Evolutionary conservation across 2,888 invertebrate species (phyloP).

Genomic region (Cryptus armator): DNA sequence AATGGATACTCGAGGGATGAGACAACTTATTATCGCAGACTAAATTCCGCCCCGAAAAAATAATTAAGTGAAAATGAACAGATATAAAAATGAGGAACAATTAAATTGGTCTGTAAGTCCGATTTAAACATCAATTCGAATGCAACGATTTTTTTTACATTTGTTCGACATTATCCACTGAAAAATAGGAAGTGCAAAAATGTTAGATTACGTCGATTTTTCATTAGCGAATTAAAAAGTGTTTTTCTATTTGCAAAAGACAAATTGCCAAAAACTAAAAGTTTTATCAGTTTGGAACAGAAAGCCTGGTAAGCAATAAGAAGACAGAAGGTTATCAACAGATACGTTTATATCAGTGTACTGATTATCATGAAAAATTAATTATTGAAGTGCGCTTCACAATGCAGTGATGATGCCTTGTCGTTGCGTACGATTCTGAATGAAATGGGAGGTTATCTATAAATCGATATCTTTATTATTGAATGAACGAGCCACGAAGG

Average conservation of each 20-base stretch:
- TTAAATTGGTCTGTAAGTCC: background rate
- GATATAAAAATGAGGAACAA: background rate
- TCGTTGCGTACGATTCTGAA: slow-evolving; percentile 35
- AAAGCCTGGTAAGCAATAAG: background rate
- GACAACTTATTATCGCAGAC: background rate
- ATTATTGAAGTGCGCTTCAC: background rate
- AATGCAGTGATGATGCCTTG: background rate
- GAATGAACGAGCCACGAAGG: slow-evolving; percentile 44
- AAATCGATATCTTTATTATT: slow-evolving; percentile 61
- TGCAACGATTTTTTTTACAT: too few species aligned
- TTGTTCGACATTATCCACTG: too few species aligned
- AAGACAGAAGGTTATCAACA: background rate
- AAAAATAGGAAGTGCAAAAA: too few species aligned
- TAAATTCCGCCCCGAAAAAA: background rate
- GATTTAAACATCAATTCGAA: background rate
- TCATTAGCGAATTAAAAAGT: too few species aligned
- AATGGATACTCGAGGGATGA: background rate
- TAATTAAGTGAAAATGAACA: background rate
- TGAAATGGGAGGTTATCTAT: slow-evolving; percentile 58
- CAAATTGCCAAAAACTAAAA: too few species aligned
- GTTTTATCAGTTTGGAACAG: background rate
- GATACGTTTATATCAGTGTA: background rate
- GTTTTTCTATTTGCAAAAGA: too few species aligned
- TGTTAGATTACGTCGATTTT: too few species aligned
- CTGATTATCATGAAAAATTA: slow-evolving; percentile 22